Evolutionary conservation across 2,888 invertebrate species (phyloP).

Genomic region (Galeruca laticollis): DNA sequence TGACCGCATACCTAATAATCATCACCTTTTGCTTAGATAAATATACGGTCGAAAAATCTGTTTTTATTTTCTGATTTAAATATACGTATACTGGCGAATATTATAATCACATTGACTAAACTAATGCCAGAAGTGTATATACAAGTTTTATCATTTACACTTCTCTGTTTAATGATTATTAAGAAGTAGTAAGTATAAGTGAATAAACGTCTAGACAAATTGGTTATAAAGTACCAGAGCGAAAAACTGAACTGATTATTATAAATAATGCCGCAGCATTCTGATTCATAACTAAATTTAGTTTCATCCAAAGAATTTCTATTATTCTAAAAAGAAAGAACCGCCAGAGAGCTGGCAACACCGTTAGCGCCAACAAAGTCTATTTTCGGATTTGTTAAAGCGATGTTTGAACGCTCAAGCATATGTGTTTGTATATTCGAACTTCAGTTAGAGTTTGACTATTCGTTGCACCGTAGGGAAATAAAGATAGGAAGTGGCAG

Average conservation of each 20-base stretch:
- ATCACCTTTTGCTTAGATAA: too few species aligned
- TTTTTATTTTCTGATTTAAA: too few species aligned
- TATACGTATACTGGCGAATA: too few species aligned
- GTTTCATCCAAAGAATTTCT: constrained; percentile 18
- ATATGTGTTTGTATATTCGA: constrained; percentile 32
- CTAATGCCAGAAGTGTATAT: background rate
- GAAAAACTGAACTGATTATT: constrained; percentile 22
- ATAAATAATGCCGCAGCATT: constrained; percentile 21
- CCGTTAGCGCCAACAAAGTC: constrained; percentile 34
- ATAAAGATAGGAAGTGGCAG: constrained; percentile 25
- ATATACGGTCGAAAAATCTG: too few species aligned
- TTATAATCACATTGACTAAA: background rate
- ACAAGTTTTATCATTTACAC: background rate
- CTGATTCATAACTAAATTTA: constrained; percentile 31
- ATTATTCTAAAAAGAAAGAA: constrained; percentile 29
- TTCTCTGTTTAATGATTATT: background rate
- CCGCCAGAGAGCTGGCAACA: constrained; percentile 22
- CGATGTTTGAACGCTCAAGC: constrained; percentile 28
- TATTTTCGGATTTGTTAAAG: constrained; percentile 34
- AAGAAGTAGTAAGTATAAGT: background rate
- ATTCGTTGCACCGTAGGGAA: constrained; percentile 18
- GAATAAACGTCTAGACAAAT: constrained; percentile 28
- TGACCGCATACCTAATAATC: too few species aligned
- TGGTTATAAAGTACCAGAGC: constrained; percentile 12
- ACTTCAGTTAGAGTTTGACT: constrained; percentile 35